Conservation (phyloP, 2,113 vertebrate species). For the Prunella fulvescens region DNA sequence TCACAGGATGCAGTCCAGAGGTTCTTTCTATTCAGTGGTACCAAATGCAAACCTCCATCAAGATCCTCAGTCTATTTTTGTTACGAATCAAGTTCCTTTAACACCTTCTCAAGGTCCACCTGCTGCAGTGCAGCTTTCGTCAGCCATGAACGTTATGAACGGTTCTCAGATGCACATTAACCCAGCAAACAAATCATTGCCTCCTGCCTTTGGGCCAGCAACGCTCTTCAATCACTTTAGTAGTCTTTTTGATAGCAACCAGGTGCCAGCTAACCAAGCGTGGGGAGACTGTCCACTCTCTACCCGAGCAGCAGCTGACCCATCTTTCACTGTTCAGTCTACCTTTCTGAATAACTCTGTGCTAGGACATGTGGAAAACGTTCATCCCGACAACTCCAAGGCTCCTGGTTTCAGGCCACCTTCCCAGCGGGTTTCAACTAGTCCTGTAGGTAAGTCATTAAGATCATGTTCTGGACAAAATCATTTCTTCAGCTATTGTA, state of each 20-base stretch:
- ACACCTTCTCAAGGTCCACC: conserved; percentile 81
- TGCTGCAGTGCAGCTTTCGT: conserved; percentile 86
- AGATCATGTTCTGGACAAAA: background rate
- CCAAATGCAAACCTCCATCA: conserved; percentile 80
- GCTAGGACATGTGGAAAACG: conserved; percentile 89
- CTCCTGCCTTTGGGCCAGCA: conserved; percentile 88
- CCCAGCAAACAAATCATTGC: conserved; percentile 85
- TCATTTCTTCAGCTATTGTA: background rate
- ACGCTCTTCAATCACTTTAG: conserved; percentile 96
- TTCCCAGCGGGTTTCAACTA: conserved; percentile 90
- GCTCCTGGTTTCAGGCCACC: conserved; percentile 93
- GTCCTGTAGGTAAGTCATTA: conserved; percentile 85
- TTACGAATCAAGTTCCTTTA: conserved; percentile 82
- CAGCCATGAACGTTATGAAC: conserved; percentile 90
- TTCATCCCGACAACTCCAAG: conserved; percentile 92
- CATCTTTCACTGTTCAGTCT: conserved; percentile 85
- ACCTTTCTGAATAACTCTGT: conserved; percentile 85
- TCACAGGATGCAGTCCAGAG: conserved; percentile 90
- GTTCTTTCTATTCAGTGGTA: conserved; percentile 90
- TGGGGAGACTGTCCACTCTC: conserved; percentile 93
- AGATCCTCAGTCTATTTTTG: conserved; percentile 91
- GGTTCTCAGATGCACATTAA: conserved; percentile 94
- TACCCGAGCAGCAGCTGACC: conserved; percentile 86
- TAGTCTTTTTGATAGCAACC: conserved; percentile 94
- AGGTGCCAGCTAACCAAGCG: conserved; percentile 92